Evolutionary conservation across 2,797 vertebrate genomes (phyloP).

Genomic region (Malurus splendens): DNA sequence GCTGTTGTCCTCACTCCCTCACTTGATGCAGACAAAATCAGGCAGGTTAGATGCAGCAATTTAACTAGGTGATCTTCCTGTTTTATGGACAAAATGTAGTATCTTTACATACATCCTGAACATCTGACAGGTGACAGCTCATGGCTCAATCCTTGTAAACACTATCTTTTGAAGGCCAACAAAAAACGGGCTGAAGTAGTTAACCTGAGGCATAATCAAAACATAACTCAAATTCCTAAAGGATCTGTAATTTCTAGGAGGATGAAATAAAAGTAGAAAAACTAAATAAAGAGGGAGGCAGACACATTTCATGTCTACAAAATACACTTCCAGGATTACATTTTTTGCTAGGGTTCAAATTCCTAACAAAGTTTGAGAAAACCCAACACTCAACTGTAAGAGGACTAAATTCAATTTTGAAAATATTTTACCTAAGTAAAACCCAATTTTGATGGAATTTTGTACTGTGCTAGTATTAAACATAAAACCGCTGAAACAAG

Average conservation of each 20-base stretch:
- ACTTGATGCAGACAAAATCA: background rate
- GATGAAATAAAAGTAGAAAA: background rate
- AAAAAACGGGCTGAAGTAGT: background rate
- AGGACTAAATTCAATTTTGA: constrained; percentile 15
- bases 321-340: background rate
- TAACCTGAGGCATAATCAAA: constrained; percentile 19
- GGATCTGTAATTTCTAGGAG: background rate
- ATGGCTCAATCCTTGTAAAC: background rate
- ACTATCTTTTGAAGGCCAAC: background rate
- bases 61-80: background rate
- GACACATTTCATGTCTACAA: background rate
- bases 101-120: background rate
- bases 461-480: background rate
- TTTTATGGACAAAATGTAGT: background rate
- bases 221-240: background rate
- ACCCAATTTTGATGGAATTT: background rate
- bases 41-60: background rate
- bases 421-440: constrained; percentile 18
- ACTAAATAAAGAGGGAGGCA: background rate
- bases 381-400: background rate
- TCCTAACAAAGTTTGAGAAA: background rate
- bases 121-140: background rate
- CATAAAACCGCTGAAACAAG: background rate
- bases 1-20: background rate
- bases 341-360: background rate